Base-by-base conservation (phyloP, 2,888 invertebrate species). In the Pogonocherus hispidulus region DNA sequence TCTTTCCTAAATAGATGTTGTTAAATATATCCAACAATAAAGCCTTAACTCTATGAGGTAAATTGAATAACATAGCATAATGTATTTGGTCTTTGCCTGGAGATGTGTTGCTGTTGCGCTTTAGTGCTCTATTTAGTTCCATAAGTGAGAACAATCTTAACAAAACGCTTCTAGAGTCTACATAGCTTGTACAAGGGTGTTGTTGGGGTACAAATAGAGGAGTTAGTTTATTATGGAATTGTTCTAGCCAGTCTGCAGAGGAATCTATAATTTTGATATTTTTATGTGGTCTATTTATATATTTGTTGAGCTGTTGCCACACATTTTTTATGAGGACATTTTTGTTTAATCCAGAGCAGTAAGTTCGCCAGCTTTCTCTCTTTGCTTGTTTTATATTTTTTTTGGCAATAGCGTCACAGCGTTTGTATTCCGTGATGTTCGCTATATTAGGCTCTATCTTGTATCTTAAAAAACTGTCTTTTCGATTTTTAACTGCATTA, bases 31-130 rank as follows among this genome's bases (percentile, higher is more conserved):
- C 9, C 9, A 49, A 14, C 9, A 49, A 22, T 5, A 11, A 2
- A 8, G 8, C 11, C 22, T 49, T 49, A 49, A n/a, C 49, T 3
- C n/a, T n/a, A 2, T 2, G 2, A n/a, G 49, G 20, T 41, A 41
- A 41, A n/a, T 41, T 11, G 0, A 5, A 14, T 5, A 41, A 6
- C 41, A n/a, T 41, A n/a, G 41, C 2, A 22, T 49, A 49, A 11
- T 49, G 49, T 23, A 22, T 22, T 11, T 49, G 22, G n/a, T 49
- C 49, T 49, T 49, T 49, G 11, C n/a, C 49, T 49, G 49, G 22
- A 11, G 49, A 9, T n/a, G 22, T 49, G 5, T 49, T 49, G 14
- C n/a, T 49, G n/a, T 22, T 49, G 8, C 22, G 11, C 18, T 49
- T 49, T 23, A 49, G 8, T 9, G n/a, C 8, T 20, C n/a, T 49